Base-by-base conservation (phyloP, 2,797 vertebrate genomes). In the Denticeps clupeoides region DNA sequence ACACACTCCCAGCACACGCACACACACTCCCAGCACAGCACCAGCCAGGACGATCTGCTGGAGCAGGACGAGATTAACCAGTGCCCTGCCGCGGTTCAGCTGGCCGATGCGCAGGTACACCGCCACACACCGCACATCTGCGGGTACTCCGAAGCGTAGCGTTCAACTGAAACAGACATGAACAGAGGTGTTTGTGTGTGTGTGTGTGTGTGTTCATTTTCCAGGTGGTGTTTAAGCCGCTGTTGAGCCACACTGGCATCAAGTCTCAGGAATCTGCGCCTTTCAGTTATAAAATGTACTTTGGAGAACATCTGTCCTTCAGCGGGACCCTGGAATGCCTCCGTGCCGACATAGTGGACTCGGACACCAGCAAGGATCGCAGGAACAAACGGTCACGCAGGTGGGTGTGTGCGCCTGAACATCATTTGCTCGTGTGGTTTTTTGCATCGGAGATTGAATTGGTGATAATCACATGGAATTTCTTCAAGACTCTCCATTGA, bases 201-300 rank as follows among this genome's bases (percentile, higher is more conserved):
- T 3, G 3, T 45, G 11, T 44, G 9, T 56, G 24, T 48, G 5
- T 41, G 13, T 29, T 33, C 5, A 32, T 2, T 2, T 46, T 29
- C 10, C 32, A 99, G 95, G 95, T 99, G 60, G 95, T 99, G 62
- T 99, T 99, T 74, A 93, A 89, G 64, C 94, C 95, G 53, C 76
- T 99, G 53, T 76, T 99, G 52, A 92, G 84, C 72, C 86, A 96
- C 69, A 95, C 82, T 0, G 93, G 95, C 29, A 93, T 97, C 71
- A 93, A 98, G 69, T 83, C 93, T 3, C 95, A 97, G 63, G 95
- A 98, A 60, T 58, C 87, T 3, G 72, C 90, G 55, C 94, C 94
- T 0, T 81, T 97, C 15, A 95, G 91, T 72, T 98, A 97, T 67
- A 88, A 88, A 65, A 93, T 96, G 95, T 96, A 99, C 70, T 96